Evolutionary conservation across 2,888 invertebrate species (phyloP).

Genomic region (Micoletzkya japonica): DNA sequence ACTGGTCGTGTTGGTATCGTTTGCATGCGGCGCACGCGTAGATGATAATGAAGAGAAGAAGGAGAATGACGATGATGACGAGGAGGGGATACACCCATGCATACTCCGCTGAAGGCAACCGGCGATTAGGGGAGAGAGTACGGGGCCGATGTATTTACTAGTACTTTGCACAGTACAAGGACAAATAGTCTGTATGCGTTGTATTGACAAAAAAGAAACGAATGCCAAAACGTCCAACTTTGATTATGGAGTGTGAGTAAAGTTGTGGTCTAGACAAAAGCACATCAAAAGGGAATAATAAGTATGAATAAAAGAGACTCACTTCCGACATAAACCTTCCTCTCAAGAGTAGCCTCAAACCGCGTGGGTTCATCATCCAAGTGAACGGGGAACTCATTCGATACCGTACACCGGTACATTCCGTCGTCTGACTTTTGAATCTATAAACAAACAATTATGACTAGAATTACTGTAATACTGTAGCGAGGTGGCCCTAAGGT

Average conservation of each 20-base stretch:
- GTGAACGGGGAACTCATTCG: conserved; percentile 43
- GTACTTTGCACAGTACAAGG: too few species aligned
- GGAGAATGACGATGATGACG: conserved; percentile 53
- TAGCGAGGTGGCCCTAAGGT: too few species aligned
- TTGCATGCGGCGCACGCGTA: conserved; percentile 48
- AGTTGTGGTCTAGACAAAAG: too few species aligned
- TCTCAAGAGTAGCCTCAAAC: conserved; percentile 36
- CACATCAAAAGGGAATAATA: too few species aligned
- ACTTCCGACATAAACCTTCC: conserved; percentile 37
- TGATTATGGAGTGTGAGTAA: background rate
- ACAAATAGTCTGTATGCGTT: too few species aligned
- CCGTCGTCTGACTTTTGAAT: background rate
- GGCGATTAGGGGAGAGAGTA: background rate
- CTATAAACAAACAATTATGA: background rate
- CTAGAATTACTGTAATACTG: background rate
- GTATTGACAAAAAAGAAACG: background rate
- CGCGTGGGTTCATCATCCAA: conserved; percentile 36
- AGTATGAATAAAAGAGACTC: too few species aligned
- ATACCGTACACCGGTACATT: conserved; percentile 43
- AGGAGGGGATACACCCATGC: conserved; percentile 57
- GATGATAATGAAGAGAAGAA: conserved; percentile 54
- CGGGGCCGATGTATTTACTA: too few species aligned
- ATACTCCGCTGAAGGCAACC: conserved; percentile 37
- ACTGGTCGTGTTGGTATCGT: conserved; percentile 47
- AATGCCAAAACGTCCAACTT: background rate